Percentiles rank a stretch among this genome's conserved stretches.
phyloP scores from a whole-genome alignment of 1,140 invertebrate species.

The Drosophila ogumai region DNA sequence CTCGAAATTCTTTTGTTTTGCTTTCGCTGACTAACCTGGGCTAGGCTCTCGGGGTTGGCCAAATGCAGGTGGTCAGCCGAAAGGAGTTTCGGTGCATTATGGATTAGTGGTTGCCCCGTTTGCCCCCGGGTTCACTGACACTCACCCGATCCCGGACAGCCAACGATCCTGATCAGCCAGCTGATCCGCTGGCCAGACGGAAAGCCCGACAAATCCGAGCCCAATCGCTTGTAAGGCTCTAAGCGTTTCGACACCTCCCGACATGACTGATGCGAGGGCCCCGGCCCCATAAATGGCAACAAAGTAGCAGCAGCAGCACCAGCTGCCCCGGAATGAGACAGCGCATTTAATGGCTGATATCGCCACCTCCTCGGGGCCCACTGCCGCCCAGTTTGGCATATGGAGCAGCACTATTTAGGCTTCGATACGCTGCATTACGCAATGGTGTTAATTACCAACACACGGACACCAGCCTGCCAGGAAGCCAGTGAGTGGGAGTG shows the following conservation, averaged over 20 bases:
- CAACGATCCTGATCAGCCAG: constrained; percentile 20
- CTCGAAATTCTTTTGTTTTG: constrained; percentile 77
- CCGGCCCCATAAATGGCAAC: constrained; percentile 48
- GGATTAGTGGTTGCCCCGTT: constrained; percentile 55
- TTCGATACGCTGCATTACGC: constrained; percentile 84
- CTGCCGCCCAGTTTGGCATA: constrained; percentile 59
- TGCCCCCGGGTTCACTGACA: constrained; percentile 62
- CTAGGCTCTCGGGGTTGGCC: constrained; percentile 54
- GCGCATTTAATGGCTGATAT: constrained; percentile 48
- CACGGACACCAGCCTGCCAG: constrained; percentile 42
- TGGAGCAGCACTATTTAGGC: constrained; percentile 84
- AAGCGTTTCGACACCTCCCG: constrained; percentile 67
- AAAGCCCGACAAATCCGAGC: constrained; percentile 48
- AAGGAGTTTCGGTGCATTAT: constrained; percentile 51
- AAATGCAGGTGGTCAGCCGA: constrained; percentile 64
- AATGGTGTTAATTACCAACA: constrained; percentile 84
- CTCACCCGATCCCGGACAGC: constrained; percentile 7
- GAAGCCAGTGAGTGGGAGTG: constrained; percentile 14
- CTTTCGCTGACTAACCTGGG: constrained; percentile 66
- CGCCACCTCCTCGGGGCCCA: constrained; percentile 33
- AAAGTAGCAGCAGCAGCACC: constrained; percentile 35
- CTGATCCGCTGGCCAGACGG: constrained; percentile 50
- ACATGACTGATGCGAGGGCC: constrained; percentile 23
- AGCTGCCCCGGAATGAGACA: constrained; percentile 28
- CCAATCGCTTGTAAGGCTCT: constrained; percentile 59